Evolutionary conservation across 2,888 invertebrate species (phyloP), one percentile per base, ranked within the genome.

Genomic region (Rhyacophila evoluta): DNA sequence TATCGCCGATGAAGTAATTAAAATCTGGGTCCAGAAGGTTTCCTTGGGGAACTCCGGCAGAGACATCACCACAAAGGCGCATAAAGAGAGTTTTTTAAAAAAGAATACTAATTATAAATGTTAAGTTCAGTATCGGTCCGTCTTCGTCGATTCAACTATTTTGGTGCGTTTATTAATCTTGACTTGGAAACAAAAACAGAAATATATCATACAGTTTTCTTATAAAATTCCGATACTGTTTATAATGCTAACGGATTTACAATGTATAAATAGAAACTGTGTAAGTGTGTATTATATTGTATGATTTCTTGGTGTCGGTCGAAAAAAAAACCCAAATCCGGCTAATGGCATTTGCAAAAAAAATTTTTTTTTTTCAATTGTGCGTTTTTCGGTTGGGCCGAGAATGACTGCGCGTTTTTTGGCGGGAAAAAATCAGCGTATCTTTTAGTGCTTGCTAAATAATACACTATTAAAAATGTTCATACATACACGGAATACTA

Each of bases 291-390:
- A 33, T 33, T 33, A 2, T 33, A 6, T 33, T 33, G 29, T 33
- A 25, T 55, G 25, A 25, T 55, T 55, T 19, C 8, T 8, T 19
- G n/a, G 10, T 55, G 55, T 19, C 55, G 10, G 25, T 0, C 19
- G 55, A 19, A 19, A 55, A 55, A 41, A 41, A 55, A 33, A 55
- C 15, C 25, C 25, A 55, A 55, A 55, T 55, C 55, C 55, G 55
- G 55, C 55, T 55, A 55, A 55, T 55, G 55, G 55, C 55, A 55
- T 55, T 55, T 55, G 19, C 10, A 55, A 55, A 33, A 55, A 55
- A 25, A 55, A 19, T 2, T 8, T 15, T 4, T 55, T 41, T 41
- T 55, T 39, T 39, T 15, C 39, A 12, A 55, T 55, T 55, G 55
- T 55, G 55, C 55, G 55, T 55, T 55, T 33, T 55, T 55, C 55